These are phyloP conservation scores for Nomada ruficornis DNA, from an alignment of 2,888 invertebrate species.

Conservation along the genomic window DNA sequence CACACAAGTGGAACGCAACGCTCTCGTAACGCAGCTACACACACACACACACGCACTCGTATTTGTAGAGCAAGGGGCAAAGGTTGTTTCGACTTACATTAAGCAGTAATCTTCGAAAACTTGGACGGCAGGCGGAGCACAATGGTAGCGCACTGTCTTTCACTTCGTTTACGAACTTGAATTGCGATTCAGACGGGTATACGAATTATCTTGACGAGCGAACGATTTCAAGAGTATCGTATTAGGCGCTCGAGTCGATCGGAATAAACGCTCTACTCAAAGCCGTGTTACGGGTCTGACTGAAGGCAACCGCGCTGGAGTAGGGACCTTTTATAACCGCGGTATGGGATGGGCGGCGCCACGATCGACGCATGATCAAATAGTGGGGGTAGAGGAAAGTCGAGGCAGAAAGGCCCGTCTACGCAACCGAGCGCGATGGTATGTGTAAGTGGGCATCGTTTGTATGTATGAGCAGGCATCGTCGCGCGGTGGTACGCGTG, in stretches of 20 bases:
- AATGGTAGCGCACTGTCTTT: constrained; percentile 54
- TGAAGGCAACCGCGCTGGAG: constrained; percentile 59
- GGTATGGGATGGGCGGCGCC: constrained; percentile 66
- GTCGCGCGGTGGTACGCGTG: not conserved
- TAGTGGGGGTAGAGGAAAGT: constrained; percentile 12
- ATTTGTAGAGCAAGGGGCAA: not conserved
- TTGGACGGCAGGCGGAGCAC: constrained; percentile 39
- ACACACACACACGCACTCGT: not conserved
- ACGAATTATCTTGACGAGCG: constrained; percentile 5
- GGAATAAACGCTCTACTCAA: not conserved
- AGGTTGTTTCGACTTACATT: constrained; percentile 48
- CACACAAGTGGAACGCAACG: not conserved
- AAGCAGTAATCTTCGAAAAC: constrained; percentile 52
- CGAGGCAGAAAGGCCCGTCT: constrained; percentile 45
- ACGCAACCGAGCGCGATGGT: constrained; percentile 30
- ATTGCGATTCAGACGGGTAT: not conserved
- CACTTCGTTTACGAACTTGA: constrained; percentile 45
- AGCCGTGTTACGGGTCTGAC: constrained; percentile 60
- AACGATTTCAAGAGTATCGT: constrained; percentile 9
- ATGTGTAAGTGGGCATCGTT: not conserved
- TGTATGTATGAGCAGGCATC: not conserved
- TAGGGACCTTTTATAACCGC: constrained; percentile 72
- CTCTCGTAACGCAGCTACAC: not conserved
- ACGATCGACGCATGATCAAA: constrained; percentile 13
- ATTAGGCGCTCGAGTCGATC: not conserved